phyloP scores from a whole-genome alignment of 1,140 invertebrate species.

The Papilio xuthus region DNA sequence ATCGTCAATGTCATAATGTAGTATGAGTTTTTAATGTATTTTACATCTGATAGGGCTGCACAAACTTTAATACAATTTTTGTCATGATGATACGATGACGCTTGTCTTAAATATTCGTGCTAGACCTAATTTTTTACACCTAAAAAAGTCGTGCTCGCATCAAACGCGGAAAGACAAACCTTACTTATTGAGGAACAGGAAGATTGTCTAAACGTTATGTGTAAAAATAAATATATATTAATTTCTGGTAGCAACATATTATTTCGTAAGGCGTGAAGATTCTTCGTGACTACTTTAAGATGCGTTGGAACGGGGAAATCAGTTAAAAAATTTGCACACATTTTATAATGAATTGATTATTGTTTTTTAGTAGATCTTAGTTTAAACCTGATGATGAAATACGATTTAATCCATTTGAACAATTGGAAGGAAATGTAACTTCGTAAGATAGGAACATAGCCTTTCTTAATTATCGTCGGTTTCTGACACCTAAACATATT shows the following conservation, averaged over 20 bases:
- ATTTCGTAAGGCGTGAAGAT: background rate
- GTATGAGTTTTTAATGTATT: no score
- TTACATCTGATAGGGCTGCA: no score
- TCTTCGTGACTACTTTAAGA: constrained; percentile 13
- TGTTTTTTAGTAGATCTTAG: background rate
- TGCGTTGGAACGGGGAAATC: background rate
- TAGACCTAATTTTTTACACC: constrained; percentile 1
- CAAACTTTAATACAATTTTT: no score
- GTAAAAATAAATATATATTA: background rate
- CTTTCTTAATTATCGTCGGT: no score
- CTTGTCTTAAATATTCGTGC: no score
- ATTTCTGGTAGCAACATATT: constrained; percentile 10
- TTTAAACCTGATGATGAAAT: background rate
- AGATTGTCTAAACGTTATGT: background rate
- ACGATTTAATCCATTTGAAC: no score
- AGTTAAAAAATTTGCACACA: background rate
- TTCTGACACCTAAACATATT: no score
- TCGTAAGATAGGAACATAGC: no score
- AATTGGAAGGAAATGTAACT: no score
- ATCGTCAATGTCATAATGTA: no score
- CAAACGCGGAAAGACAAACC: background rate
- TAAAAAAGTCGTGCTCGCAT: background rate
- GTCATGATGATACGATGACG: no score
- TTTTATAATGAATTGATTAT: background rate
- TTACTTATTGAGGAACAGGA: constrained; percentile 28